phyloP scores from a whole-genome alignment of 1,140 invertebrate species.

The Drosophila elegans region DNA sequence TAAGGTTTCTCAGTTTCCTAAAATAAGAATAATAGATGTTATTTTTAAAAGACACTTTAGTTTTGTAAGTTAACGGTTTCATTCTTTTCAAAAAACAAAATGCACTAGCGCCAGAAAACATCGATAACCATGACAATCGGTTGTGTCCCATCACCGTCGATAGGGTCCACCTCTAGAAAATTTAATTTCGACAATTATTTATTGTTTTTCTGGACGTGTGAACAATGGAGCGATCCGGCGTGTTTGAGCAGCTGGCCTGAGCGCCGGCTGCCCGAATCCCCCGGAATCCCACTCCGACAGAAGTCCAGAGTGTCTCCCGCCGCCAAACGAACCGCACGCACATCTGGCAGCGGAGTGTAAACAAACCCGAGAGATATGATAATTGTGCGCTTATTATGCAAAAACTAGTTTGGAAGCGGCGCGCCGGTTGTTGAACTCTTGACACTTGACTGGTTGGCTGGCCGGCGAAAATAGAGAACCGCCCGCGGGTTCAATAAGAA shows the following conservation, averaged over 20 bases:
- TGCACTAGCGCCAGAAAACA: too few relatives aligned
- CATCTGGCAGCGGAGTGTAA: constrained; percentile 36
- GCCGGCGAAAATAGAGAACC: constrained; percentile 47
- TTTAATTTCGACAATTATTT: constrained; percentile 1
- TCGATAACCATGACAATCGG: too few relatives aligned
- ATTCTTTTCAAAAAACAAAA: too few relatives aligned
- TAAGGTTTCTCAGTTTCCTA: too few relatives aligned
- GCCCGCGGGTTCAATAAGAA: constrained; percentile 43
- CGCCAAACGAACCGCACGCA: constrained; percentile 15
- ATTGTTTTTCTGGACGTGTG: constrained; percentile 2
- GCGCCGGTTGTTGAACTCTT: constrained; percentile 71
- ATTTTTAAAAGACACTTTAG: too few relatives aligned
- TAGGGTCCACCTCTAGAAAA: too few relatives aligned
- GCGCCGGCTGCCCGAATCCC: constrained; percentile 4
- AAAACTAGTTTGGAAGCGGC: constrained; percentile 60
- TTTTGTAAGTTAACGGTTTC: too few relatives aligned
- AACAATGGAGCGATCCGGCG: constrained; percentile 2
- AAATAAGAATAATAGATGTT: too few relatives aligned
- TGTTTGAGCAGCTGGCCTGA: constrained; percentile 37
- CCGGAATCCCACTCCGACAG: not conserved
- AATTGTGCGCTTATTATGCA: constrained; percentile 60
- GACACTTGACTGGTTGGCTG: constrained; percentile 68
- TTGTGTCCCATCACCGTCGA: too few relatives aligned
- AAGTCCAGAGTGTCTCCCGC: not conserved
- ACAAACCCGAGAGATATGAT: constrained; percentile 34